phyloP scores from a whole-genome alignment of 1,140 invertebrate species.

The Yoshiicerus persimilis region DNA sequence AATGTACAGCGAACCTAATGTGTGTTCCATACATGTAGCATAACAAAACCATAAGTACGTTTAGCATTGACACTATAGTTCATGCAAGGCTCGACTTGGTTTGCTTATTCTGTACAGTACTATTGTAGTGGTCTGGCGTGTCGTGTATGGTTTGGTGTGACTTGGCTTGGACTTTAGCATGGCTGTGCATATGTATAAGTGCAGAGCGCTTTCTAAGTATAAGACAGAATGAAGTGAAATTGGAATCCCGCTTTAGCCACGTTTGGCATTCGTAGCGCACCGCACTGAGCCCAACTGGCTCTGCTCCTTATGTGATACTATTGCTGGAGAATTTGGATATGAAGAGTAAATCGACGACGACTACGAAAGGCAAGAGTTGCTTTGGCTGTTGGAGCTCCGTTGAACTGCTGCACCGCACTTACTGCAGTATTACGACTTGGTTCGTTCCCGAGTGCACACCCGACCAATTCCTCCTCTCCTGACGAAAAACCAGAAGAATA shows the following conservation, averaged over 20 bases:
- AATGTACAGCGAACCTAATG: not conserved
- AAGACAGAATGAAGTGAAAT: not conserved
- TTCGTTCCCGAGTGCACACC: not conserved
- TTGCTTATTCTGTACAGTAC: not conserved
- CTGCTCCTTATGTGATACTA: not conserved
- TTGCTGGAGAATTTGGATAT: not conserved
- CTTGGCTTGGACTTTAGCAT: not conserved
- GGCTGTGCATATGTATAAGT: not conserved
- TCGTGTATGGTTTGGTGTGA: not conserved
- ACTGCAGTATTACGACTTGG: conserved; percentile 16
- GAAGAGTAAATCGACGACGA: conserved; percentile 12
- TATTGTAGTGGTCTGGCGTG: not conserved
- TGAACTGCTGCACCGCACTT: not conserved
- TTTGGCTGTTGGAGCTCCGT: not conserved
- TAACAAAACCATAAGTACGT: not conserved
- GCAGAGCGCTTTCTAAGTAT: not conserved
- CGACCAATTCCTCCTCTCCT: conserved; percentile 8
- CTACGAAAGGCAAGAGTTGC: not conserved
- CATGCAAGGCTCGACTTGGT: not conserved
- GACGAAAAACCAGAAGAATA: not conserved
- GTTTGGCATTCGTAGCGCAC: not conserved
- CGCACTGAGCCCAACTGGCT: not conserved
- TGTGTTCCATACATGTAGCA: not conserved
- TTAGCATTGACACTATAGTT: not conserved
- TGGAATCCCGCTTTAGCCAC: not conserved